A percentile compares a stretch with the other conserved stretches of the same genome.
phyloP scores from a whole-genome alignment of 2,888 invertebrate genomes.

The Noctua fimbriata region DNA sequence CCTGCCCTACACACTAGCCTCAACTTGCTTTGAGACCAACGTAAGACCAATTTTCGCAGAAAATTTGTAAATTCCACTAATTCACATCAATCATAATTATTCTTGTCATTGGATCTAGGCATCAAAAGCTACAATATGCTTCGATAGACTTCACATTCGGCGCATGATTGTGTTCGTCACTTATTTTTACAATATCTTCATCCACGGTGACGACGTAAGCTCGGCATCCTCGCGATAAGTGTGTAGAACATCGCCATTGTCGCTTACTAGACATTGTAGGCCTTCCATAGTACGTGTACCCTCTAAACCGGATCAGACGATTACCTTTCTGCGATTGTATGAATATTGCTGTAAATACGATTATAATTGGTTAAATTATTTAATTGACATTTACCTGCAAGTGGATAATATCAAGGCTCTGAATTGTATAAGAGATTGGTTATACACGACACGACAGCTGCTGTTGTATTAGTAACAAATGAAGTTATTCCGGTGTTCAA shows the following conservation, averaged over 20 bases:
- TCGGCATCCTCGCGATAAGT: constrained; percentile 70
- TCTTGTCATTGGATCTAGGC: neutral
- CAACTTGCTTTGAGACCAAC: neutral
- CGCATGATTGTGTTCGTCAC: constrained; percentile 48
- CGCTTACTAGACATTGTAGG: constrained; percentile 59
- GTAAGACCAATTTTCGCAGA: constrained; percentile 48
- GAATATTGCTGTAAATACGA: constrained; percentile 47
- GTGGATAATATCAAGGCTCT: neutral
- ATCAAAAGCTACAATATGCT: neutral
- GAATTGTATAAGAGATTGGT: neutral
- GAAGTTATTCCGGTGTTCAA: neutral
- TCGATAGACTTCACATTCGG: neutral
- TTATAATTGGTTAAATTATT: neutral
- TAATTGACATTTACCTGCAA: neutral
- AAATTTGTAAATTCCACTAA: no score
- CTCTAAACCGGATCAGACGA: constrained; percentile 67
- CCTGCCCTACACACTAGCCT: neutral
- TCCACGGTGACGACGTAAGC: constrained; percentile 70
- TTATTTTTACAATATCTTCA: constrained; percentile 61
- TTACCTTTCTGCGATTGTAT: constrained; percentile 65
- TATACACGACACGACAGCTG: no score
- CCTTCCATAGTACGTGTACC: constrained; percentile 71
- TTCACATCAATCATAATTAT: neutral
- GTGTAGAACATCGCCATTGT: constrained; percentile 80
- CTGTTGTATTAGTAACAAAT: neutral